phyloP scores from a whole-genome alignment of 2,113 vertebrate genomes.

The Thalassarche chlororhynchos region DNA sequence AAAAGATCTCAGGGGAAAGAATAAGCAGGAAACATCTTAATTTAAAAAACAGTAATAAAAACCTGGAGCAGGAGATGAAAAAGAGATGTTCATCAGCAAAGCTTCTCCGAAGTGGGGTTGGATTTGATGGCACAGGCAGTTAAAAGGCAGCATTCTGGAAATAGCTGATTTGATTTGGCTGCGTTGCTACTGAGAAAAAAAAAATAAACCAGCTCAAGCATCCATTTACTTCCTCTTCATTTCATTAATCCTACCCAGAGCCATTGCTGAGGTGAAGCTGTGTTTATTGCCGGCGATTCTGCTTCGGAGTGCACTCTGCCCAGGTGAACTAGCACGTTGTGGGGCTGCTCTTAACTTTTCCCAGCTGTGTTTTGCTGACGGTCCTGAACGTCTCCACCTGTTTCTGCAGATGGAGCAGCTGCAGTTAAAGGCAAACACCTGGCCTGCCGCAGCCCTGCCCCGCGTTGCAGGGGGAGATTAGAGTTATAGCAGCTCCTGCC shows the following conservation, averaged over 20 bases:
- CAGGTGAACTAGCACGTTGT: slow-evolving; percentile 40
- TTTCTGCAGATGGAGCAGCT: slow-evolving; percentile 68
- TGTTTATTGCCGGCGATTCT: not conserved
- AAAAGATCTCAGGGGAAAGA: not conserved
- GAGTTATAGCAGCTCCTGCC: not conserved
- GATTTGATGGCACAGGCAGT: not conserved
- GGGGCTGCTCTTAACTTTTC: slow-evolving; percentile 40
- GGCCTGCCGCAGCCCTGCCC: not conserved
- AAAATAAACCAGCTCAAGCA: not conserved
- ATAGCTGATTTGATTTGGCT: not conserved
- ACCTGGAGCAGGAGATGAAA: not conserved
- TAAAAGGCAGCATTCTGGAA: not conserved
- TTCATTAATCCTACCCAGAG: not conserved
- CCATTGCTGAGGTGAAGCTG: not conserved
- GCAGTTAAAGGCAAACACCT: slow-evolving; percentile 66
- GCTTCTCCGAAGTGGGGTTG: not conserved
- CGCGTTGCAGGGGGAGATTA: not conserved
- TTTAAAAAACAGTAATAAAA: not conserved
- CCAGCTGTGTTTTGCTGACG: slow-evolving; percentile 71
- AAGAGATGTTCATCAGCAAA: not conserved
- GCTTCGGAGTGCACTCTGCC: not conserved
- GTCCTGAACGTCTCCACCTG: slow-evolving; percentile 54
- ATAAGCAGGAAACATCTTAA: not conserved
- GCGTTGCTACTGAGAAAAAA: not conserved
- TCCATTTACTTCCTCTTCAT: not conserved